Percentiles rank a stretch among this genome's conserved stretches.
Conservation (phyloP, 2,797 vertebrate genomes). For the Myotis myotis region DNA sequence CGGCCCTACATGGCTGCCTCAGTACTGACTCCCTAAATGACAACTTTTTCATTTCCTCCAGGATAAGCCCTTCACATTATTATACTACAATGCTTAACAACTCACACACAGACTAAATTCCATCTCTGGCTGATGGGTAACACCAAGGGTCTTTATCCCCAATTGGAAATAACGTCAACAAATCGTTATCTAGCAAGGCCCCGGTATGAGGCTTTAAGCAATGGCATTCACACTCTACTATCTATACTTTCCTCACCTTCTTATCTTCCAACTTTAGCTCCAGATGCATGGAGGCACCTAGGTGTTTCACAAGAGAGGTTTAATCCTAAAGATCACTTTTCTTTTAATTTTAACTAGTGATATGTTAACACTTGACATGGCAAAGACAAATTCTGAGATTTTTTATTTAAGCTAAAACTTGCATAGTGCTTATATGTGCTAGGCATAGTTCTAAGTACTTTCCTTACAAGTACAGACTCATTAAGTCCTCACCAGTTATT, state of each 20-base stretch:
- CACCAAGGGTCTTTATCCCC: background rate
- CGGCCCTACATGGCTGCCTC: background rate
- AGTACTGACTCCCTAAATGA: background rate
- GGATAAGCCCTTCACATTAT: background rate
- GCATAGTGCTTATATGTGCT: background rate
- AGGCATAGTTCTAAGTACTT: background rate
- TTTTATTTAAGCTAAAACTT: background rate
- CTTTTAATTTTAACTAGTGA: background rate
- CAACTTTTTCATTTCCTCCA: background rate
- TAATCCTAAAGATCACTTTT: background rate
- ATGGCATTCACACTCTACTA: background rate
- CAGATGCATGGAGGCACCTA: background rate
- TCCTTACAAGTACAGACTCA: background rate
- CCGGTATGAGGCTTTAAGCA: background rate
- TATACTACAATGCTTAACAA: background rate
- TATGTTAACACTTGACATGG: background rate
- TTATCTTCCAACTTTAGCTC: background rate
- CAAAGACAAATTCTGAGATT: slow-evolving; percentile 10
- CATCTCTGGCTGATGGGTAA: background rate
- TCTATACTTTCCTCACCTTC: background rate
- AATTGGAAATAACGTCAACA: background rate
- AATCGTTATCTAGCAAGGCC: background rate
- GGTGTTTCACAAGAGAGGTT: background rate
- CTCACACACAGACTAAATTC: background rate
- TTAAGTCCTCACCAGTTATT: background rate